Evolutionary conservation across 2,888 invertebrate species (phyloP), one percentile per base, ranked within the genome.

Genomic region (Cyclophora punctaria): DNA sequence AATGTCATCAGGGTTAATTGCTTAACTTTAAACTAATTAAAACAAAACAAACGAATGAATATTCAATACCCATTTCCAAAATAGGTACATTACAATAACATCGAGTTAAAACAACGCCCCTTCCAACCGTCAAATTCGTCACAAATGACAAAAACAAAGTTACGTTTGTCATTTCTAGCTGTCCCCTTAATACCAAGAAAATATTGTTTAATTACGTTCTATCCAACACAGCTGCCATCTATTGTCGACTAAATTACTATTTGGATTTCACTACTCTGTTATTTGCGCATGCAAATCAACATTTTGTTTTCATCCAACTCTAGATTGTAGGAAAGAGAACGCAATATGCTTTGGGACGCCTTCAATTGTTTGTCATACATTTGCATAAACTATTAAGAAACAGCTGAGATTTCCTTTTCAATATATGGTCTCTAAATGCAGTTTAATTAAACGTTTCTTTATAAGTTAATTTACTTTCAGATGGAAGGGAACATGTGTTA

Each of bases 241-340:
- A 85, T 86, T 86, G 83, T 86, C 78, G 74, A 63, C 76, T 67
- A 80, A 87, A 88, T 86, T 86, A 75, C 79, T 87, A 76, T 87
- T 86, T 85, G 76, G 78, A 80, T 83, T 83, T 78, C 83, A 75
- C 84, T 82, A 83, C 79, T 75, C 66, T 71, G 79, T 79, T 85
- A 85, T 88, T 88, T 86, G 82, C 81, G 80, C 81, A 87, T 87
- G 88, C 83, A 87, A 87, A 88, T 86, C 79, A 80, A 73, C 73
- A 77, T 83, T 85, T 87, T 85, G 85, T 85, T 85, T 85, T 82
- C 75, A 73, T 78, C 70, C 69, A 64, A 34, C 37, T 37, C 37
- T 4, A 37, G 37, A 37, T 37, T 4, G 5, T 61, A 59, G 51
- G 59, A 67, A 53, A 55, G 67, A 59, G 66, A 66, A 48, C 49